phyloP scores from a whole-genome alignment of 2,113 vertebrate genomes.

The Apteryx owenii region DNA sequence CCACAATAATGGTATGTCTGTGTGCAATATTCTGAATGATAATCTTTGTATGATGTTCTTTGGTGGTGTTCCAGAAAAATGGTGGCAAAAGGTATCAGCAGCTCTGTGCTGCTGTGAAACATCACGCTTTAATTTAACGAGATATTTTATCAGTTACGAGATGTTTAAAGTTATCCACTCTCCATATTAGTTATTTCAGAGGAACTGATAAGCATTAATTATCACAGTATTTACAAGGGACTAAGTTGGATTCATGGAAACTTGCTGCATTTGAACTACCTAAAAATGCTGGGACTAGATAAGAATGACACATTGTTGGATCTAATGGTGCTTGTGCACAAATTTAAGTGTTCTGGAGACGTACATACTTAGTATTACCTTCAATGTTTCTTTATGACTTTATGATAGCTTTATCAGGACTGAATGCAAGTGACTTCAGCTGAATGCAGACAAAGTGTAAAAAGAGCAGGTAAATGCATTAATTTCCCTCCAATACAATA shows the following conservation, averaged over 20 bases:
- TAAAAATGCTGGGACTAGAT: neutral
- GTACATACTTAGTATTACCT: neutral
- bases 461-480: neutral
- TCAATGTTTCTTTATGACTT: neutral
- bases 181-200: neutral
- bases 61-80: constrained; percentile 1
- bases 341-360: neutral
- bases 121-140: neutral
- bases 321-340: neutral
- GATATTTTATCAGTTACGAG: constrained; percentile 6
- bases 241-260: neutral
- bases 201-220: neutral
- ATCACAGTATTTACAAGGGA: neutral
- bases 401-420: neutral
- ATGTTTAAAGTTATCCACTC: neutral
- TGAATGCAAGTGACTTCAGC: neutral
- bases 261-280: neutral
- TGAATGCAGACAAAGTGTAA: neutral
- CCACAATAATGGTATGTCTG: neutral
- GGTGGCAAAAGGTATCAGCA: neutral
- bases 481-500: neutral
- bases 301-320: neutral
- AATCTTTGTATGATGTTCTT: neutral
- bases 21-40: neutral
- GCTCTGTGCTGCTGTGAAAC: neutral